Base-by-base conservation (phyloP, 1,140 invertebrate species). In the Harlomillsia oculata region DNA sequence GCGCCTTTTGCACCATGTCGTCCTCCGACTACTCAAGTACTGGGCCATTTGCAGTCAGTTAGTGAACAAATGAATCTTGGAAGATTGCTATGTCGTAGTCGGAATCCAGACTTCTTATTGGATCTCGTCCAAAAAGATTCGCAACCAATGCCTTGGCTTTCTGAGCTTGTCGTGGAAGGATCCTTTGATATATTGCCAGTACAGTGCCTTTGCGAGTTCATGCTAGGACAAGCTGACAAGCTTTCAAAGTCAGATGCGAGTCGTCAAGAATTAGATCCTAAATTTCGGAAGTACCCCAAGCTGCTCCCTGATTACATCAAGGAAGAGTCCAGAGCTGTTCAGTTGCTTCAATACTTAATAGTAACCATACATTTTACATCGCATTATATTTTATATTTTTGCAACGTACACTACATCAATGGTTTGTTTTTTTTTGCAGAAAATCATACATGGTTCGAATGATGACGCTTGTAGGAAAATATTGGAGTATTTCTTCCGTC, bases 91-190 rank as follows among this genome's bases (percentile, higher is more conserved):
- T 97, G 92, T 70, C 77, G 85, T 18, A 89, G 85, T 59, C 76
- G 93, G 16, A 83, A 87, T 68, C 93, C 93, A 1, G 92, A 96
- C 70, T 87, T 97, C 67, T 75, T 97, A 11, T 72, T 97, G 44
- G 89, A 95, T 67, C 89, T 97, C 41, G 95, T 97, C 69, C 85
- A 92, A 62, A 72, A 88, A 52, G 84, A 88, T 11, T 85, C 83
- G 18, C 87, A 89, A 59, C 88, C 92, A 20, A 95, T 97, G 90
- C 90, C 93, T 4, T 97, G 93, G 93, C 75, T 98, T 32, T 89
- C 91, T 13, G 90, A 95, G 70, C 73, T 98, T 28, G 88, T 98
- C 20, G 55, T 57, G 1, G 64, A 63, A 50, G 64, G 61, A 2
- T 59, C 56, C 11, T 63, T 65, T 48, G 64, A 65, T 26, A 58